A percentile compares a stretch with the other conserved stretches of the same genome.
phyloP scores from a whole-genome alignment of 2,797 vertebrate genomes.

The Setipinna tenuifilis region DNA sequence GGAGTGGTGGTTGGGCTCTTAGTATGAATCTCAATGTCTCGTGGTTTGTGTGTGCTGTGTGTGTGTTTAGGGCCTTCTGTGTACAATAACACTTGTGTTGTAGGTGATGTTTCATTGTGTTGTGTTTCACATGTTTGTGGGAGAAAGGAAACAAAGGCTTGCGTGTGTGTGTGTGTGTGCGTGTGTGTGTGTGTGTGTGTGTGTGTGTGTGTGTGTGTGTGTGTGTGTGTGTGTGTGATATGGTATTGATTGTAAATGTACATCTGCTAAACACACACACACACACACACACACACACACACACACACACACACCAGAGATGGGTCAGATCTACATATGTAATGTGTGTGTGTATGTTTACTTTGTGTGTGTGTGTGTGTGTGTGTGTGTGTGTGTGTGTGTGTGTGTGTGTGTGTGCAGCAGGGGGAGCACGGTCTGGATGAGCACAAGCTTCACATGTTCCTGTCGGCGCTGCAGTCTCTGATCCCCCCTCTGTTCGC shows the following conservation, averaged over 20 bases:
- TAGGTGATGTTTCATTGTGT: neutral
- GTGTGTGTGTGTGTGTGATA: conserved; percentile 38
- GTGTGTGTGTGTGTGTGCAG: conserved; percentile 67
- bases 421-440: conserved; percentile 94
- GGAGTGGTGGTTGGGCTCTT: too few species aligned
- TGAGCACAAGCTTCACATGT: conserved; percentile 94
- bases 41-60: neutral
- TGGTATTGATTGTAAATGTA: too few species aligned
- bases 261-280: too few species aligned
- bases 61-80: neutral
- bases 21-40: too few species aligned
- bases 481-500: conserved; percentile 93
- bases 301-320: too few species aligned
- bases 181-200: conserved; percentile 49
- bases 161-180: neutral
- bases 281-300: too few species aligned
- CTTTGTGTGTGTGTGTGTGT: too few species aligned
- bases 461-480: conserved; percentile 94
- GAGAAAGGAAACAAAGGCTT: neutral
- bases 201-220: neutral
- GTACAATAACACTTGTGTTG: too few species aligned
- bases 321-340: too few species aligned
- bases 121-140: neutral
- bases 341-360: too few species aligned
- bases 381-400: neutral